Evolutionary conservation across 2,888 invertebrate species (phyloP).

Genomic region (Euzetes globulus): DNA sequence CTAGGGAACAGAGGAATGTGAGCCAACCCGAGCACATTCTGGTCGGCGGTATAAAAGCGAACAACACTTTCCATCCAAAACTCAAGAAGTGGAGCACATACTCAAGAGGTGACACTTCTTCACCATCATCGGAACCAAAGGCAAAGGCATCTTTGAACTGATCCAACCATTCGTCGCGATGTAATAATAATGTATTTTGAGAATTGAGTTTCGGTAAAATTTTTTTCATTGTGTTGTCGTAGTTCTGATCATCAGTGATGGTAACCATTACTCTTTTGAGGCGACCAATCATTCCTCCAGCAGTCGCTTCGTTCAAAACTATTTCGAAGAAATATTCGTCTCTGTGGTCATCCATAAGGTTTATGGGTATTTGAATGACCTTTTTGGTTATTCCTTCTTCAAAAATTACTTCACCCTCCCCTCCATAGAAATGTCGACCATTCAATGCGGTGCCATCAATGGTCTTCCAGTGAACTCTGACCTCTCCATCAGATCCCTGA

Average conservation of each 20-base stretch:
- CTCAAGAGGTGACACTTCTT: conserved; percentile 52
- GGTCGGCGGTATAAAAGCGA: conserved; percentile 54
- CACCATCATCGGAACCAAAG: conserved; percentile 53
- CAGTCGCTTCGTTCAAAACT: conserved; percentile 49
- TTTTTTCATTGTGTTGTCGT: conserved; percentile 17
- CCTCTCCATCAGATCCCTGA: conserved; percentile 54
- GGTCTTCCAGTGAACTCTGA: conserved; percentile 53
- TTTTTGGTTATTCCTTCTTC: conserved; percentile 52
- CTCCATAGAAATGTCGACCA: conserved; percentile 53
- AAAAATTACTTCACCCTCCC: conserved; percentile 51
- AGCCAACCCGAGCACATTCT: conserved; percentile 55
- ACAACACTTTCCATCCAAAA: conserved; percentile 55
- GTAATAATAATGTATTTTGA: conserved; percentile 38
- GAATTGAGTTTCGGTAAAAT: conserved; percentile 14
- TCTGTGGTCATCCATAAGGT: conserved; percentile 55
- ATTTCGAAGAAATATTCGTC: conserved; percentile 58
- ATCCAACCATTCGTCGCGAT: conserved; percentile 52
- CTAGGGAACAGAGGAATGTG: conserved; percentile 53
- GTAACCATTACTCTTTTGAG: conserved; percentile 52
- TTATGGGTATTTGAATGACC: conserved; percentile 53
- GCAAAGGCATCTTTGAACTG: conserved; percentile 44
- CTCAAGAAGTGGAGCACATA: conserved; percentile 55
- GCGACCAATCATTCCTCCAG: conserved; percentile 51
- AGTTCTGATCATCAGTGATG: conserved; percentile 53
- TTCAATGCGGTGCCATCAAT: conserved; percentile 54